Evolutionary conservation across 2,888 invertebrate genomes (phyloP).

Genomic region (Heliconius aoede): DNA sequence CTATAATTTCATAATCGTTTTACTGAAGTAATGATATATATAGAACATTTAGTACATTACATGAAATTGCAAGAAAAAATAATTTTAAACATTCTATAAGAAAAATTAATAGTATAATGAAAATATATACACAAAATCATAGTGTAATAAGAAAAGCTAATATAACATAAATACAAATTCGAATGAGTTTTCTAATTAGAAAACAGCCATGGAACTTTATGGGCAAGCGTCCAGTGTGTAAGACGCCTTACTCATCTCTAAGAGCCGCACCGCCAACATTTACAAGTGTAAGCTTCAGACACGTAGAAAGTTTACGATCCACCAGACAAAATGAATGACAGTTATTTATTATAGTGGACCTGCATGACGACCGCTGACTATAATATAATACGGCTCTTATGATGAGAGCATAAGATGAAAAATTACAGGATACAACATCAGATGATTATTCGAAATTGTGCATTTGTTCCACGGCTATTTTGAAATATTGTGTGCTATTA

Average conservation of each 20-base stretch:
- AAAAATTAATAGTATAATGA: not conserved
- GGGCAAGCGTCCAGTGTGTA: not conserved
- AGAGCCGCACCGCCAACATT: conserved; percentile 30
- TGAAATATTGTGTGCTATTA: conserved; percentile 1
- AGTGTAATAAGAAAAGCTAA: not conserved
- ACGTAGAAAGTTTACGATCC: conserved; percentile 68
- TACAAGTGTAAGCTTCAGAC: conserved; percentile 48
- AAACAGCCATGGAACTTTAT: not conserved
- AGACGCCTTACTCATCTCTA: conserved; percentile 11
- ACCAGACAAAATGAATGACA: conserved; percentile 57
- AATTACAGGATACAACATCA: conserved; percentile 2
- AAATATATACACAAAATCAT: not conserved
- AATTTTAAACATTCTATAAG: too few species aligned
- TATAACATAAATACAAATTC: not conserved
- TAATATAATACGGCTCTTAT: conserved; percentile 27
- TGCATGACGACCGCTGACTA: conserved; percentile 25
- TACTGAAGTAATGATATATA: too few species aligned
- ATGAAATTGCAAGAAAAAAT: too few species aligned
- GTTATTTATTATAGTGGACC: conserved; percentile 53
- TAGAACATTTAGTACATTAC: too few species aligned
- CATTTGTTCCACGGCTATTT: not conserved
- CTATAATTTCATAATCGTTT: too few species aligned
- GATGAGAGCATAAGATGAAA: conserved; percentile 21
- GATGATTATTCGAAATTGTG: conserved; percentile 31
- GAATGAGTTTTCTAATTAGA: conserved; percentile 5